These are phyloP conservation scores for Diprion similis DNA, from an alignment of 1,140 invertebrate genomes.

Conservation along the genomic window DNA sequence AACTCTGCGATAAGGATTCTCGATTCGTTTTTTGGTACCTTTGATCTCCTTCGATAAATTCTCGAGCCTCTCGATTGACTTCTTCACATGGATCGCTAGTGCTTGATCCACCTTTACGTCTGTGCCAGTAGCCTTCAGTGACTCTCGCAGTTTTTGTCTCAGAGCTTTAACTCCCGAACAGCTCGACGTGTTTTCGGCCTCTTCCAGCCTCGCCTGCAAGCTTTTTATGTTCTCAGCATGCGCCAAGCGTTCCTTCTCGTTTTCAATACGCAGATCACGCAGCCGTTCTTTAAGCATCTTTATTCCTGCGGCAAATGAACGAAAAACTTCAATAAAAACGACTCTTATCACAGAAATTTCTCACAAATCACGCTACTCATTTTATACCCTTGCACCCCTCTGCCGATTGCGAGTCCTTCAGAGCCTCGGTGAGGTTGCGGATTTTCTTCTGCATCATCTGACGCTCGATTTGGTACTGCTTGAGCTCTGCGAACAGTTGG, in stretches of 20 bases:
- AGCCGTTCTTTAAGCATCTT: background rate
- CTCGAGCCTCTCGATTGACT: constrained; percentile 30
- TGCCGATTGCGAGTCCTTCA: constrained; percentile 6
- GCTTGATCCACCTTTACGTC: constrained; percentile 32
- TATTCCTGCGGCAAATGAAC: background rate
- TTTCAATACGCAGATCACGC: background rate
- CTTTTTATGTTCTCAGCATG: constrained; percentile 5
- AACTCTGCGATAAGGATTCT: background rate
- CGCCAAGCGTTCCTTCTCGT: constrained; percentile 17
- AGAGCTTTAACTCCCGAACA: background rate
- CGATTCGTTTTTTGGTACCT: constrained; percentile 26
- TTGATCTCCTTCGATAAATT: constrained; percentile 27
- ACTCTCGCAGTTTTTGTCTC: constrained; percentile 8
- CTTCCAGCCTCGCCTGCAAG: constrained; percentile 7
- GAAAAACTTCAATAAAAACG: background rate
- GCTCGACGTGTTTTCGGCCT: constrained; percentile 5
- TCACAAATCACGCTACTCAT: background rate
- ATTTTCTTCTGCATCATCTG: constrained; percentile 9
- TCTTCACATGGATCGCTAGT: constrained; percentile 27
- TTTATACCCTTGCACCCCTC: background rate
- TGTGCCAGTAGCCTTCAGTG: constrained; percentile 18
- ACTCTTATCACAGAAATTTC: background rate
- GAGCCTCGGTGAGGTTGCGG: constrained; percentile 7
- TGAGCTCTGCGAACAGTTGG: constrained; percentile 15
- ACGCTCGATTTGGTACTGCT: constrained; percentile 19